phyloP scores from a whole-genome alignment of 2,888 invertebrate genomes.

The Drosophila phalerata region DNA sequence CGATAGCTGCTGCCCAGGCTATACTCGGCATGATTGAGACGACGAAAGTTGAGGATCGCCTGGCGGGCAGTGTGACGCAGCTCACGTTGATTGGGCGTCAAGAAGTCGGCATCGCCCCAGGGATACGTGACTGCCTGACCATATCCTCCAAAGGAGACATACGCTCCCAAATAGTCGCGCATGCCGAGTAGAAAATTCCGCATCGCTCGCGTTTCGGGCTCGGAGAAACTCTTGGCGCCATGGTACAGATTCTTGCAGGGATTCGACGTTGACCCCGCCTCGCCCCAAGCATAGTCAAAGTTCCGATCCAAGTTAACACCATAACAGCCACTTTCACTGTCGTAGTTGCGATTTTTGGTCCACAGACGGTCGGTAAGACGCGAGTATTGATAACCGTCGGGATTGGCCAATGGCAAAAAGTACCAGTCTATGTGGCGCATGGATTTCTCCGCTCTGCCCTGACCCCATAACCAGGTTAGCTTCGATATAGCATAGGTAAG shows the following conservation, averaged over 20 bases:
- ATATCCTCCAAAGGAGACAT: constrained; percentile 84
- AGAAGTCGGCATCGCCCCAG: constrained; percentile 84
- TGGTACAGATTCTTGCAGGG: constrained; percentile 93
- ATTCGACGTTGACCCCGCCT: constrained; percentile 91
- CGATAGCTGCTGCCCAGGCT: constrained; percentile 81
- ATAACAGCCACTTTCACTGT: constrained; percentile 87
- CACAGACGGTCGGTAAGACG: constrained; percentile 92
- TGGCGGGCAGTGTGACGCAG: constrained; percentile 74
- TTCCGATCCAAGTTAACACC: constrained; percentile 95
- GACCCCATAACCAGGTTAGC: constrained; percentile 88
- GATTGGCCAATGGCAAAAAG: constrained; percentile 91
- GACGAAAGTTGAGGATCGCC: constrained; percentile 76
- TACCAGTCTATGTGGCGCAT: constrained; percentile 94
- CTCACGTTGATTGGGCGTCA: constrained; percentile 78
- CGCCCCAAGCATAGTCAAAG: constrained; percentile 94
- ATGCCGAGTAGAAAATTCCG: constrained; percentile 86
- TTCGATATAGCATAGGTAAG: constrained; percentile 91
- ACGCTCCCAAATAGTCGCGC: constrained; percentile 77
- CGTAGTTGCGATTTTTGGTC: constrained; percentile 90
- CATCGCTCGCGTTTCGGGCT: constrained; percentile 91
- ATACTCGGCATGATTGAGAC: constrained; percentile 81
- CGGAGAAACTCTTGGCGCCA: constrained; percentile 93
- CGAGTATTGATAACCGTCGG: constrained; percentile 94
- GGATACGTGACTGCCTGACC: constrained; percentile 86
- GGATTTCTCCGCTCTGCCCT: constrained; percentile 83